Conservation (phyloP, 2,888 invertebrate genomes). For the Asteroscopus sphinx region DNA sequence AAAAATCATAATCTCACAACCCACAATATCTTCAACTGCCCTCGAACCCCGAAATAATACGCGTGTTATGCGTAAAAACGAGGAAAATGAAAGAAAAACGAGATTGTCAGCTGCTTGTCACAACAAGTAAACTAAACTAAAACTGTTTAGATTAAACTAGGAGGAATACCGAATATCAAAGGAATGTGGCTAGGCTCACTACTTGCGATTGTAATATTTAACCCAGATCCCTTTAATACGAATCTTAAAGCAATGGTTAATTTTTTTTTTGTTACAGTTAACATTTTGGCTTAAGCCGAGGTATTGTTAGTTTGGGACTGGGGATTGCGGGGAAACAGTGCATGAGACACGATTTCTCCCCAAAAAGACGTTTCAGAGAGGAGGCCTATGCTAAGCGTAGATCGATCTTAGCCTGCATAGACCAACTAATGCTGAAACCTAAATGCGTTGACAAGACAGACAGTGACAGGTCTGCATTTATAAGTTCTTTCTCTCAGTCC, state of each 20-base stretch:
- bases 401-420: too few species aligned
- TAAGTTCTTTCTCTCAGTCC: conserved; percentile 14
- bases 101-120: conserved; percentile 14
- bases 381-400: too few species aligned
- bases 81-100: conserved; percentile 15
- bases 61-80: conserved; percentile 1
- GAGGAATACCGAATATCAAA: conserved; percentile 4
- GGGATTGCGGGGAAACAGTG: too few species aligned
- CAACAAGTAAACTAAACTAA: too few species aligned
- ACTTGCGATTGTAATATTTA: conserved; percentile 40
- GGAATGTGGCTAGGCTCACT: conserved; percentile 36
- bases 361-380: too few species aligned
- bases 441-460: background rate
- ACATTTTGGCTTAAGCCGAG: too few species aligned
- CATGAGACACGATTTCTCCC: too few species aligned
- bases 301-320: too few species aligned
- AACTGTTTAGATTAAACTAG: conserved; percentile 26
- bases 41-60: conserved; percentile 11
- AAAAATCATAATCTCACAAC: too few species aligned
- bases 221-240: conserved; percentile 10
- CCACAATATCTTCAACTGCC: conserved; percentile 14
- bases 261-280: too few species aligned
- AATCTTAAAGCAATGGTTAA: too few species aligned
- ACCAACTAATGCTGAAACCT: too few species aligned
- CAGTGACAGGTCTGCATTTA: background rate